Conservation (phyloP, 1,140 invertebrate genomes). For the Cyphomyrmex costatus region DNA sequence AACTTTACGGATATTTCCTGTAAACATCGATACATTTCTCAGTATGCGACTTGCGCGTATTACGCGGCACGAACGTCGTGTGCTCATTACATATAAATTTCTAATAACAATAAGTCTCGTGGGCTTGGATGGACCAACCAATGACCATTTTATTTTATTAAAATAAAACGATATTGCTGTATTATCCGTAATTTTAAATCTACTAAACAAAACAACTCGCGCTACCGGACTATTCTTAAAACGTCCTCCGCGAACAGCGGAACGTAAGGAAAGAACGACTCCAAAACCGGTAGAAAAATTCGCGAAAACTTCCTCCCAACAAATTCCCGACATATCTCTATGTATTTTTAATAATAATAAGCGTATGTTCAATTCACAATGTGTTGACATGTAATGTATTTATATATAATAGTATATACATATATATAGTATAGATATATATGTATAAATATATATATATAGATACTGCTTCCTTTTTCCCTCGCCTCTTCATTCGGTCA, state of each 20-base stretch:
- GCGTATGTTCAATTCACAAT: constrained; percentile 24
- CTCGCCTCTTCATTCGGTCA: background rate
- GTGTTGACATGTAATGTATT: background rate
- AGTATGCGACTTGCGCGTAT: background rate
- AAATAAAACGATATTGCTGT: constrained; percentile 51
- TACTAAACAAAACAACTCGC: constrained; percentile 28
- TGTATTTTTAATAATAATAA: constrained; percentile 61
- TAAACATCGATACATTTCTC: constrained; percentile 34
- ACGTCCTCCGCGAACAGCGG: background rate
- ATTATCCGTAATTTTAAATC: constrained; percentile 58
- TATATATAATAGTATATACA: too few species aligned
- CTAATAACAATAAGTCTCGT: constrained; percentile 27
- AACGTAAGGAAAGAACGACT: background rate
- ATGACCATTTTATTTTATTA: constrained; percentile 54
- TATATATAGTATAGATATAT: too few species aligned
- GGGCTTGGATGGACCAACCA: constrained; percentile 48
- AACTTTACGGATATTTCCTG: constrained; percentile 13
- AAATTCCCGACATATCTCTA: constrained; percentile 50
- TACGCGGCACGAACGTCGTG: background rate
- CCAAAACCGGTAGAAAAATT: background rate
- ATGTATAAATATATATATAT: too few species aligned
- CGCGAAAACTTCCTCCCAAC: constrained; percentile 27
- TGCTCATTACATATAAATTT: constrained; percentile 28
- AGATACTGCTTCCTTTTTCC: background rate
- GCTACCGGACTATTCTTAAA: background rate